phyloP scores from a whole-genome alignment of 2,797 vertebrate species.

The Acridotheres tristis region DNA sequence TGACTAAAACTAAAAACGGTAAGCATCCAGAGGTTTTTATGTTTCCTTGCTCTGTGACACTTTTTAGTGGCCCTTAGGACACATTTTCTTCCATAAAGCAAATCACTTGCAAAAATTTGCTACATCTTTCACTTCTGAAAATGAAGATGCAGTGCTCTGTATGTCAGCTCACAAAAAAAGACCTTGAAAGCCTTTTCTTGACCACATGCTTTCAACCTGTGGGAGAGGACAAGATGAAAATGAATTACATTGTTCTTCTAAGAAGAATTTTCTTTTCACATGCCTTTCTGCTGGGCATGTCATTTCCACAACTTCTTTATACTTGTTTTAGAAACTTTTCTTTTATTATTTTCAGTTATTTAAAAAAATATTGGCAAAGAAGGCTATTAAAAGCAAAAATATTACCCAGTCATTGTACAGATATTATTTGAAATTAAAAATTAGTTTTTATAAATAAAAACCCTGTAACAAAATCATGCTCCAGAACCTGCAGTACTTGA shows the following conservation, averaged over 20 bases:
- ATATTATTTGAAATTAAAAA: neutral
- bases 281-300: neutral
- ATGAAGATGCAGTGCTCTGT: neutral
- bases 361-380: neutral
- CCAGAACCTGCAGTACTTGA: neutral
- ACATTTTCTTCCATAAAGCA: neutral
- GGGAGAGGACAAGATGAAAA: neutral
- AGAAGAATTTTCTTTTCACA: neutral
- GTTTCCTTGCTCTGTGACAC: neutral
- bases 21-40: neutral
- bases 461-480: neutral
- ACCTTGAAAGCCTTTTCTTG: neutral
- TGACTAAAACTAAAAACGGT: neutral
- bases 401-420: neutral
- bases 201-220: neutral
- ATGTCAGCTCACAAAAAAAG: neutral
- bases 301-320: neutral
- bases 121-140: neutral
- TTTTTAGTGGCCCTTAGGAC: neutral
- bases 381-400: neutral
- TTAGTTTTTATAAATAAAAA: neutral
- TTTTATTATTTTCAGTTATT: neutral
- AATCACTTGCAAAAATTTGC: neutral
- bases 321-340: neutral
- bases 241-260: neutral